Evolutionary conservation across 2,113 vertebrate species (phyloP).

Genomic region (Phyllopteryx taeniolatus): DNA sequence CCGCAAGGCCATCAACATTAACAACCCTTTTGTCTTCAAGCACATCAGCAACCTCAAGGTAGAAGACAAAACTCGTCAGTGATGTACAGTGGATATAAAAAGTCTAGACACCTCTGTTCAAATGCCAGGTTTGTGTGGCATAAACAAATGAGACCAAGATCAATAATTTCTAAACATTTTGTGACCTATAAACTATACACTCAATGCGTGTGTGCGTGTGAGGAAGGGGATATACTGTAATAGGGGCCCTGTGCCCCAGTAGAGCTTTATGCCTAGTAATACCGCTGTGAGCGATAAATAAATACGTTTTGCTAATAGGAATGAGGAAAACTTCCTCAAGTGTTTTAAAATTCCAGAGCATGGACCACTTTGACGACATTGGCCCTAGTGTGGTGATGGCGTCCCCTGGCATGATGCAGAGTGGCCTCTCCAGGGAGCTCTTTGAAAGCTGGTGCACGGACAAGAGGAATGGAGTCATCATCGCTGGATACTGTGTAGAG

Average conservation of each 20-base stretch:
- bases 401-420: slow-evolving; percentile 99
- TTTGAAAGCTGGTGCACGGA: slow-evolving; percentile 99
- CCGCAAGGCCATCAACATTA: slow-evolving; percentile 97
- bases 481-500: slow-evolving; percentile 96
- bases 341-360: slow-evolving; percentile 76
- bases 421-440: slow-evolving; percentile 91
- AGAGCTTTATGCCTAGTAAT: too few species aligned
- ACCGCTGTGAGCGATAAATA: too few species aligned
- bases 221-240: too few species aligned
- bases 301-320: too few species aligned
- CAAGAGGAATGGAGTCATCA: slow-evolving; percentile 97
- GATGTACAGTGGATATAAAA: background rate
- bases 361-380: slow-evolving; percentile 99
- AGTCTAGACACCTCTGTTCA: background rate
- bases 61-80: background rate
- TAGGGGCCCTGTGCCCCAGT: too few species aligned
- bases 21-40: slow-evolving; percentile 98
- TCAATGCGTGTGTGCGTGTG: too few species aligned
- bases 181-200: too few species aligned
- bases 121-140: background rate
- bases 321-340: background rate
- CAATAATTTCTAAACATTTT: too few species aligned
- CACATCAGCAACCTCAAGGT: slow-evolving; percentile 99
- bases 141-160: too few species aligned
- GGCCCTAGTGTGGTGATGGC: slow-evolving; percentile 98